Evolutionary conservation across 2,797 vertebrate genomes (phyloP).

Genomic region (Ibycter americanus): DNA sequence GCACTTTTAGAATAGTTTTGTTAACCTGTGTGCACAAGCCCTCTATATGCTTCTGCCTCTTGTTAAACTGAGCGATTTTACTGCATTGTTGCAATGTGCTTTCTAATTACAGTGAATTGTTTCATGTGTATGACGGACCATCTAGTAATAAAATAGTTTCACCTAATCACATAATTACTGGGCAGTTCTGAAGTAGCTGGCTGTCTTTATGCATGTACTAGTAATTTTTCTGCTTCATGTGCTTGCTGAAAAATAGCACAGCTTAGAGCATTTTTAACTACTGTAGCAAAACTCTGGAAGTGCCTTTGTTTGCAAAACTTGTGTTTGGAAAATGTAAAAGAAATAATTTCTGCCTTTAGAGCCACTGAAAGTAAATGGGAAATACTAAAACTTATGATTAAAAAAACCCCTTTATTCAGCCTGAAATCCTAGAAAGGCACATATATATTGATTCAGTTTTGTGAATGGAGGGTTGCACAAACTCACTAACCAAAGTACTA

Average conservation of each 20-base stretch:
- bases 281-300: background rate
- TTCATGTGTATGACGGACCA: background rate
- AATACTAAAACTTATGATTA: background rate
- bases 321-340: background rate
- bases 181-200: background rate
- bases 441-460: background rate
- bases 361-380: background rate
- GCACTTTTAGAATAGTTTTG: background rate
- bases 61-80: background rate
- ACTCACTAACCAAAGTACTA: background rate
- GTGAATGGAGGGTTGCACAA: background rate
- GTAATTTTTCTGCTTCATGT: background rate
- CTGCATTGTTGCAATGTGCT: background rate
- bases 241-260: background rate
- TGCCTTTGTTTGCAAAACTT: background rate
- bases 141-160: background rate
- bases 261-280: background rate
- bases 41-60: background rate
- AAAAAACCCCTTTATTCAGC: background rate
- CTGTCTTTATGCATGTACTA: background rate
- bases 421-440: background rate
- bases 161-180: background rate
- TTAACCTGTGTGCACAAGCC: background rate
- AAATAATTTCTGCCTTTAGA: background rate
- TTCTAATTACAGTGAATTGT: background rate